Evolutionary conservation across 1,140 invertebrate genomes (phyloP), one percentile per base, ranked within the genome.

Genomic region (Phymorhynchus buccinoides): DNA sequence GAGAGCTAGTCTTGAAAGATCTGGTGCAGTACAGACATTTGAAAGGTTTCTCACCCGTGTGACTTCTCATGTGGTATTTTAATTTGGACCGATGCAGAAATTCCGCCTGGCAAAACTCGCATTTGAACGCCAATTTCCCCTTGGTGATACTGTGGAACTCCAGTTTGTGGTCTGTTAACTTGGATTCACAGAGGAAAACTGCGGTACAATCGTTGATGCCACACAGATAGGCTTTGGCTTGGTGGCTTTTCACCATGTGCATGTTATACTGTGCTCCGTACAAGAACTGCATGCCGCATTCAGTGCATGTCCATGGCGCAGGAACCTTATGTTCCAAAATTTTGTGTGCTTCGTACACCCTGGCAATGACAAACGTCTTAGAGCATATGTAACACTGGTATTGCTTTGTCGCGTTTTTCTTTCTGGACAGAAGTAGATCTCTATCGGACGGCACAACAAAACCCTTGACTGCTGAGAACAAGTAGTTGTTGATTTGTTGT

Each of bases 311-410:
- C 81, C 81, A 83, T 6, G 32, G 35, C 7, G 66, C 30, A 1
- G 32, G 27, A 12, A 83, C 48, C 80, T 81, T n/a, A 22, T 81
- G 80, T 22, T 81, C 80, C 16, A 81, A 35, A 30, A 81, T 81
- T 56, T 66, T 62, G 30, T 81, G 80, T 27, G 52, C 39, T 27
- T 81, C 80, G 2, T 6, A 41, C 7, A 81, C 80, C 27, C 80
- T 37, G 22, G 80, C 48, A 4, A 81, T 35, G 27, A 56, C 80
- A 81, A 81, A 81, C 6, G 22, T 14, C 66, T 27, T 3, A 0
- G 4, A 12, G 32, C 62, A 71, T 6, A 83, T 32, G 66, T 44
- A 30, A 44, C 81, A 83, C 37, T 30, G 35, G 66, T 71, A 32
- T 1, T 30, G 39, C 66, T 83, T 83, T 48, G 14, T 22, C 22